Percentiles rank a stretch among this genome's conserved stretches.
Evolutionary conservation across 2,113 vertebrate species (phyloP).

Genomic region (Catagonus wagneri): DNA sequence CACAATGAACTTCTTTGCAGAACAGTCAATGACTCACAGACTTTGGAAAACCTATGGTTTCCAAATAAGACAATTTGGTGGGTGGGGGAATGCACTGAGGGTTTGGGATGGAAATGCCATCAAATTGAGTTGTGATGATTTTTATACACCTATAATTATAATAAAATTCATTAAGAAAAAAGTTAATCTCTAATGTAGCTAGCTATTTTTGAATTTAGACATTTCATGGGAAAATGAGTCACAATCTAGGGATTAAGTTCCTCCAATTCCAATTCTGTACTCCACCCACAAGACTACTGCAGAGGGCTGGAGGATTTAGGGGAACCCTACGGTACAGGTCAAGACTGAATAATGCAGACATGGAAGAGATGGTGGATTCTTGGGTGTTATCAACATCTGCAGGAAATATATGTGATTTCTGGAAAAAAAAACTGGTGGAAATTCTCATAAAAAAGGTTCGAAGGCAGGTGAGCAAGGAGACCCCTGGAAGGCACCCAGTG

Average conservation of each 20-base stretch:
- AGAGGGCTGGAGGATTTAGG: not conserved
- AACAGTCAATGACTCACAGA: no score
- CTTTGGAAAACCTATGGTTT: no score
- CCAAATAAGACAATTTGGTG: no score
- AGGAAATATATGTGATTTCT: not conserved
- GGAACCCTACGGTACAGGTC: not conserved
- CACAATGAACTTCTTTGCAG: no score
- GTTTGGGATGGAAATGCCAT: no score
- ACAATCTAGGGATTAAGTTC: not conserved
- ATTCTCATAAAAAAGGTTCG: not conserved
- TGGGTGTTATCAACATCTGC: not conserved
- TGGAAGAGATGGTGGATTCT: not conserved
- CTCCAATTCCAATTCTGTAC: not conserved
- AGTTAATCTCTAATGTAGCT: not conserved
- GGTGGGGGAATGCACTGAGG: no score
- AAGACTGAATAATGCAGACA: not conserved
- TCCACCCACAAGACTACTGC: not conserved
- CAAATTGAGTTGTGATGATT: no score
- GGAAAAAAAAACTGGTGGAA: not conserved
- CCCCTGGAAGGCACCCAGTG: not conserved
- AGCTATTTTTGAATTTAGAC: not conserved
- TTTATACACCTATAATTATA: no score
- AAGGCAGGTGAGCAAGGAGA: not conserved
- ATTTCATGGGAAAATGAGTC: not conserved
- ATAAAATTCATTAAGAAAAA: no score